Base-by-base conservation (phyloP, 30 jellyfish, hydroid and myxozoan genomes). In the Aurelia sp. region DNA sequence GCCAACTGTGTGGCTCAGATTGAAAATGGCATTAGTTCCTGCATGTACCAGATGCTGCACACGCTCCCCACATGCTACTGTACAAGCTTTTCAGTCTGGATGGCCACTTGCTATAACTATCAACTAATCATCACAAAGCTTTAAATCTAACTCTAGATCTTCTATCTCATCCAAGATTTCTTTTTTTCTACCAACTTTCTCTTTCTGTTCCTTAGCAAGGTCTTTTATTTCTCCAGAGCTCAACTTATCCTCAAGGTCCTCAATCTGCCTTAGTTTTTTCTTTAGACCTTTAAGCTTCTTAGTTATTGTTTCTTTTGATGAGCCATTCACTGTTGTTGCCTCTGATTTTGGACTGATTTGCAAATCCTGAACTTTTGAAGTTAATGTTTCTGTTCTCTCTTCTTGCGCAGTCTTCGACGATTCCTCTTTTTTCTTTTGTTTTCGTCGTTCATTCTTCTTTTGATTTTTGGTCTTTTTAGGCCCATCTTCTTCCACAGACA, bases 231-330 rank as follows among this genome's bases (percentile, higher is more conserved):
- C 97, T n/a, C 97, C 97, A 11, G 68, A 78, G 0, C 68, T 51
- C 47, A 79, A 11, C 62, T 82, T 90, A 30, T 70, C 92, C 53
- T 89, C 97, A 40, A 95, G 85, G 13, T 95, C 97, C 31, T 95
- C 97, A 62, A 90, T 86, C 76, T 95, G 99, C 50, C 93, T 90
- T 12, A 95, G 35, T 63, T 95, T 95, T 75, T 95, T 95, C 40
- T 81, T 75, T 41, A 95, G 53, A 31, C 76, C 92, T 86, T 95
- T 95, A 8, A 90, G 58, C 62, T 85, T 78, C 62, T 95, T 95
- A 60, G 44, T 44, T 12, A 61, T 44, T 0, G 88, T 96, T 11
- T 62, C 93, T 53, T 84, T 83, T 51, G 86, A 61, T 0, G 47
- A 59, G 16, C 31, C 33, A 0, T 40, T 58, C 12, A 13, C 41